Percentiles rank a stretch among this genome's conserved stretches.
Evolutionary conservation across 2,113 vertebrate genomes (phyloP).

Genomic region (Oncorhynchus mykiss): DNA sequence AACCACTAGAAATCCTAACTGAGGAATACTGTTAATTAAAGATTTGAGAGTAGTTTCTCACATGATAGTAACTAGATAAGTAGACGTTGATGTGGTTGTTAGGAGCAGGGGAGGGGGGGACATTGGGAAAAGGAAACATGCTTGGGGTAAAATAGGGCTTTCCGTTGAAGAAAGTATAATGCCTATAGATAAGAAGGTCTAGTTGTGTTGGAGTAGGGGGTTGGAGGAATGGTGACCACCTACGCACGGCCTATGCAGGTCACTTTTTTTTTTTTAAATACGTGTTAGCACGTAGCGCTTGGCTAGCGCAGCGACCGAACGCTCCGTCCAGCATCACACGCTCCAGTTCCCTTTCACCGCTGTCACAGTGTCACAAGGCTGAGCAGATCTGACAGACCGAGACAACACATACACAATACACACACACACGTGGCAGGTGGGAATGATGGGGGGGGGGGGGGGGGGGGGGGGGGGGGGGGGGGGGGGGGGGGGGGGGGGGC

Average conservation of each 20-base stretch:
- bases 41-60: too few relatives aligned
- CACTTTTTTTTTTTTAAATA: neutral
- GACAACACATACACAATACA: slow-evolving; percentile 7
- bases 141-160: neutral
- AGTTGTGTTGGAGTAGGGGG: slow-evolving; percentile 9
- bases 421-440: neutral
- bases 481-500: neutral
- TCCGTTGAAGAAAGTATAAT: neutral
- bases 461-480: neutral
- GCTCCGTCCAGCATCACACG: slow-evolving; percentile 8
- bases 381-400: slow-evolving; percentile 13
- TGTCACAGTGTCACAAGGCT: slow-evolving; percentile 45
- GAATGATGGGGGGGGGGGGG: neutral
- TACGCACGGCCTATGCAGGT: neutral
- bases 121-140: neutral
- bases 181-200: neutral
- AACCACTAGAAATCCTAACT: too few relatives aligned
- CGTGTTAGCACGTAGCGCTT: neutral
- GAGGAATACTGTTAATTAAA: too few relatives aligned
- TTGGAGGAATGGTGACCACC: neutral
- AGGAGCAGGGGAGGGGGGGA: too few relatives aligned
- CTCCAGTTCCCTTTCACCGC: slow-evolving; percentile 31
- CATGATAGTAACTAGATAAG: too few relatives aligned
- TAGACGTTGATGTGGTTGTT: too few relatives aligned
- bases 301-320: neutral